Evolutionary conservation across 2,113 vertebrate genomes (phyloP), one percentile per base, ranked within the genome.

Genomic region (Poeciliopsis retropinna): DNA sequence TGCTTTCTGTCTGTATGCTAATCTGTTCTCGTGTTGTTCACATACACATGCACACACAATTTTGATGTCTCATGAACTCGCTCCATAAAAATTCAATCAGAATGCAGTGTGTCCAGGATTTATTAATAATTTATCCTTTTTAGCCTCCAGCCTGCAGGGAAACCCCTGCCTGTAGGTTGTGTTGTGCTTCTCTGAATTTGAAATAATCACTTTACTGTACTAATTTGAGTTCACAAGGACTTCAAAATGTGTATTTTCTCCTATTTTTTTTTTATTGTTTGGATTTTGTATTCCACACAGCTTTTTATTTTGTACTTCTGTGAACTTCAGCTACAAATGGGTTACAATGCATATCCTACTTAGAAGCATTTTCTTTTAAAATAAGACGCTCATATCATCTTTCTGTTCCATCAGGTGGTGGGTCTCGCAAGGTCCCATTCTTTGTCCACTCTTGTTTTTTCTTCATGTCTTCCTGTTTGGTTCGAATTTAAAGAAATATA

Each of bases 81-180:
- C 34, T 82, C 81, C 83, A 80, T 71, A 75, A 76, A 75, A 78
- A 60, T 72, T 75, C 4, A n/a, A 22, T 54, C 47, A 84, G 68
- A 7, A 67, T 68, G 2, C 76, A 72, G 72, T 72, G 65, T 75
- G 75, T 76, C 71, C 67, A 28, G 64, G 62, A 68, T 67, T 63
- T 75, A 85, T 90, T 86, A 87, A 86, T 87, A 84, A 92, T 88
- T 51, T 67, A 89, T 80, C 54, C 25, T 0, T 0, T 63, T 61
- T 76, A 71, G 63, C 79, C 75, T 80, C 54, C 41, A 83, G 72
- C 77, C 78, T 66, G 76, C 67, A 79, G 83, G 81, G 72, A 73
- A 70, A 64, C 76, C 80, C 57, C 25, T 54, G 75, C 67, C 70
- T 73, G 37, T 63, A n/a, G 70, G 67, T 27, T 67, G 27, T 5